phyloP scores from a whole-genome alignment of 2,113 vertebrate species.

The Rhodinocichla rosea region DNA sequence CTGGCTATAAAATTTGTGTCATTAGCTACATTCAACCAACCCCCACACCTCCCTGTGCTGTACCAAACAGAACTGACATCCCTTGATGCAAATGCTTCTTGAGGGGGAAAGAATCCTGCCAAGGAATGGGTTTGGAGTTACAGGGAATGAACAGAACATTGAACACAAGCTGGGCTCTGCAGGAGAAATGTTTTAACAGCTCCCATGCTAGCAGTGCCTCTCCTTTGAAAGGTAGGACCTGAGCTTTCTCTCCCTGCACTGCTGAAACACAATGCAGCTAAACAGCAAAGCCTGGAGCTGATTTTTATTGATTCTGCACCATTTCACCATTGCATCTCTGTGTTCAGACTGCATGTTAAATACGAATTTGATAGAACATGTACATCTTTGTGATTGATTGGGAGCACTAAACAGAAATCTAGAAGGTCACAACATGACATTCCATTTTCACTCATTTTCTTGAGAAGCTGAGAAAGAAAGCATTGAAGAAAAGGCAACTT shows the following conservation, averaged over 20 bases:
- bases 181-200: neutral
- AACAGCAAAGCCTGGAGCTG: neutral
- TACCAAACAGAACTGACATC: neutral
- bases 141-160: neutral
- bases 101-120: neutral
- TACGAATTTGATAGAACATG: neutral
- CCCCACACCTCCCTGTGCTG: neutral
- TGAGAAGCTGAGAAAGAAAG: neutral
- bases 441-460: neutral
- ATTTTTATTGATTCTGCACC: neutral
- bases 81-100: neutral
- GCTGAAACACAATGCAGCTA: neutral
- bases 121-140: neutral
- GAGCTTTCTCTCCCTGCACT: neutral
- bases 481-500: neutral
- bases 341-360: conserved; percentile 1
- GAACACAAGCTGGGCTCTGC: neutral
- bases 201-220: neutral
- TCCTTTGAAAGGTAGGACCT: neutral
- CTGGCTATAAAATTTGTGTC: neutral
- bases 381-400: neutral
- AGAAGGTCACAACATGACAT: neutral
- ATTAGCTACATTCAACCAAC: neutral
- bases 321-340: neutral
- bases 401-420: neutral